Evolutionary conservation across 1,140 invertebrate species (phyloP).

Genomic region (Octopus sinensis): DNA sequence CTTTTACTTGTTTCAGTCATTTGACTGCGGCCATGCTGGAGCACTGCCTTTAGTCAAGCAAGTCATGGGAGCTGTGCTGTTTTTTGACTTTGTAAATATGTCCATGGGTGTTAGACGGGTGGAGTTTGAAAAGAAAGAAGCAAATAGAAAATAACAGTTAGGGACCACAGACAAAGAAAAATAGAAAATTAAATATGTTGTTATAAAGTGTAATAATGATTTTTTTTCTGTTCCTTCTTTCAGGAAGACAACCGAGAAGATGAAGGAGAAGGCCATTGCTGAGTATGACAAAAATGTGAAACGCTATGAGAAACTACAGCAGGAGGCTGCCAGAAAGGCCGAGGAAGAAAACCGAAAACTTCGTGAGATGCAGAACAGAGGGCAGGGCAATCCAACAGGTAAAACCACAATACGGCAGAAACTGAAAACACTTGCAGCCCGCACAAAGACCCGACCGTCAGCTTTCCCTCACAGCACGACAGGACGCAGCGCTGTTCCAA

Average conservation of each 20-base stretch:
- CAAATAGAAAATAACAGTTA: too few species aligned
- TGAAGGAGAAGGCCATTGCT: slow-evolving; percentile 65
- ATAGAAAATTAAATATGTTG: too few species aligned
- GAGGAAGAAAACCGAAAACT: slow-evolving; percentile 64
- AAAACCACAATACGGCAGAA: slow-evolving; percentile 23
- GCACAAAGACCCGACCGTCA: slow-evolving; percentile 29
- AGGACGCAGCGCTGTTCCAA: slow-evolving; percentile 5
- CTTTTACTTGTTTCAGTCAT: too few species aligned
- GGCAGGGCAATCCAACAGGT: neutral
- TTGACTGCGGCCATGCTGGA: too few species aligned
- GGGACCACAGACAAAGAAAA: too few species aligned
- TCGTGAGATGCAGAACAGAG: neutral
- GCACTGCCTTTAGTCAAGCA: too few species aligned
- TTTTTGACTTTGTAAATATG: too few species aligned
- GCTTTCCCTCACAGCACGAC: slow-evolving; percentile 11
- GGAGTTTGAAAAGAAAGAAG: too few species aligned
- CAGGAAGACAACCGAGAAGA: slow-evolving; percentile 48
- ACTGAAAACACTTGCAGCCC: slow-evolving; percentile 39
- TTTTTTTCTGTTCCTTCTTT: neutral
- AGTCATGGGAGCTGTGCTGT: too few species aligned
- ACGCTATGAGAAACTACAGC: slow-evolving; percentile 78
- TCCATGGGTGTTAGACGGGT: too few species aligned
- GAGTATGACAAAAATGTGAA: slow-evolving; percentile 81
- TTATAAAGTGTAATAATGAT: too few species aligned
- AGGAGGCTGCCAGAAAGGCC: slow-evolving; percentile 71